Base-by-base conservation (phyloP, 2,888 invertebrate species). In the Drosophila ezoana region DNA sequence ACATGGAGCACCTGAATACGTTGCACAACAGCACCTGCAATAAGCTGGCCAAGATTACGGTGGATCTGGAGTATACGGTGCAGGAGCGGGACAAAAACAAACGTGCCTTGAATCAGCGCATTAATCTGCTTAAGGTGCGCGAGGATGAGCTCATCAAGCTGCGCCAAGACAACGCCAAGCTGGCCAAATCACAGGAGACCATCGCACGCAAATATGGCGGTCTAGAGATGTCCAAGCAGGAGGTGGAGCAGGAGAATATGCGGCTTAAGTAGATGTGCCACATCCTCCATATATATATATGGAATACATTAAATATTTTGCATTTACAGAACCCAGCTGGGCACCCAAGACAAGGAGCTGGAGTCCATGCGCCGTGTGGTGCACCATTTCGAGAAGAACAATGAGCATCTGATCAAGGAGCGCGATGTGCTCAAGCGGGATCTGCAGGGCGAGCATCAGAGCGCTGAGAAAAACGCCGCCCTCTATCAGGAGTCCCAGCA, bases 121-220 rank as follows among this genome's bases (percentile, higher is more conserved):
- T 79, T 0, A 91, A 91, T 70, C 66, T 92, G 33, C 76, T 92
- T 0, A 92, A 92, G 79, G 87, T 92, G 44, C 90, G 92, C 23
- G 93, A 92, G 57, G 92, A 92, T 59, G 92, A 92, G 72, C 81
- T 90, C 5, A 83, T 90, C 5, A 92, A 91, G 72, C 72, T 90
- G 43, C 90, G 87, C 13, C 88, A 90, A 54, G 92, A 92, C 8
- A 90, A 90, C 44, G 76, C 84, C 0, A 91, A 90, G 48, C 54
- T 91, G 43, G 81, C 89, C 54, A 93, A 92, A 69, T 79, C 89
- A 0, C 89, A 91, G 47, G 92, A 93, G 48, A 88, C 73, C 0
- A 79, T 90, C 3, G 88, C 91, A 0, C 87, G 92, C 13, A 92
- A 92, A 58, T 89, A 92, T 41, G 87, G 90, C 1, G 72, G 76